Evolutionary conservation across 2,797 vertebrate genomes (phyloP).

Genomic region (Tragopan temminckii): DNA sequence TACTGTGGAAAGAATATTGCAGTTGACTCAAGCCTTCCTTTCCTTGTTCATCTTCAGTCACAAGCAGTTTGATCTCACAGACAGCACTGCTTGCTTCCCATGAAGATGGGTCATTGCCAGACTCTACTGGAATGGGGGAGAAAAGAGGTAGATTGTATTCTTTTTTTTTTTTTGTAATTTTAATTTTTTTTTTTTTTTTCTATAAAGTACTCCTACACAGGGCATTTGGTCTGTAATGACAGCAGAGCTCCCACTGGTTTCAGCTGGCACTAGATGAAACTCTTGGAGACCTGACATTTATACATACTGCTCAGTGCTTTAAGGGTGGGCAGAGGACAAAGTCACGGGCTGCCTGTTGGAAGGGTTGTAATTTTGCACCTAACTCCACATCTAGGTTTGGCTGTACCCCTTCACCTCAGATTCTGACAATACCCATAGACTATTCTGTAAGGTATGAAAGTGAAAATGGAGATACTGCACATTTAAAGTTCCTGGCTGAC

Average conservation of each 20-base stretch:
- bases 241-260: not conserved
- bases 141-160: not conserved
- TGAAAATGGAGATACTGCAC: rapidly evolving
- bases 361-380: not conserved
- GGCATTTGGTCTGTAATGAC: not conserved
- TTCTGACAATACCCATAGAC: not conserved
- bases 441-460: not conserved
- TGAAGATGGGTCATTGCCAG: not conserved
- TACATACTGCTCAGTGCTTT: not conserved
- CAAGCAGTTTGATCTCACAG: not conserved
- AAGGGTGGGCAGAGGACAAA: not conserved
- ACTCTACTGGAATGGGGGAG: not conserved
- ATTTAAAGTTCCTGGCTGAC: not conserved
- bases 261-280: not conserved
- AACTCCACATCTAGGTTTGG: not conserved
- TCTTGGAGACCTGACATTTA: not conserved
- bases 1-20: not conserved
- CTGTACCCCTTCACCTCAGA: rapidly evolving
- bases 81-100: not conserved
- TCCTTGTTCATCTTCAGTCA: not conserved
- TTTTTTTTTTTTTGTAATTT: too few relatives aligned
- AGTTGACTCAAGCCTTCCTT: not conserved
- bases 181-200: rapidly evolving
- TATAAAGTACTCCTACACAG: not conserved
- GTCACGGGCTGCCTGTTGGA: rapidly evolving